These are phyloP conservation scores for Loxodonta africana DNA, from an alignment of 2,113 vertebrate species.

Conservation along the genomic window DNA sequence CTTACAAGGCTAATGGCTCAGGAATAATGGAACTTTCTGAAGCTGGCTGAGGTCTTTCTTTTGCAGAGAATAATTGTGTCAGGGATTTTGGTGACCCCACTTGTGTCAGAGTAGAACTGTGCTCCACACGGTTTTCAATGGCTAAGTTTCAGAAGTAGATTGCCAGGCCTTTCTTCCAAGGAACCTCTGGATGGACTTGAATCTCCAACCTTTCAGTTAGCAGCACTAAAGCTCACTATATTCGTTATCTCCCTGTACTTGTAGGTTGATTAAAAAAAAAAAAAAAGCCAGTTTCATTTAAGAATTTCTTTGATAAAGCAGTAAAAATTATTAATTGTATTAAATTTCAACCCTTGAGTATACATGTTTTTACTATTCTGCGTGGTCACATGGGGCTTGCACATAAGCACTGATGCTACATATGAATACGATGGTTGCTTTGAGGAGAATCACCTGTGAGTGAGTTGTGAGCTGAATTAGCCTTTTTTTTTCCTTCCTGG, in stretches of 20 bases:
- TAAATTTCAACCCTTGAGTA: too few relatives aligned
- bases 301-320: background rate
- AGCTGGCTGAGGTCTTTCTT: fast-evolving
- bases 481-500: background rate
- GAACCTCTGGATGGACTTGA: too few relatives aligned
- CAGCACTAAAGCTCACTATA: background rate
- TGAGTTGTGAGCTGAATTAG: background rate
- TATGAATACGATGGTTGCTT: fast-evolving
- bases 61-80: background rate
- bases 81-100: background rate
- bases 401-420: fast-evolving
- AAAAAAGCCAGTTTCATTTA: background rate
- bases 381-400: fast-evolving
- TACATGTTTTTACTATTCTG: background rate
- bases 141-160: background rate
- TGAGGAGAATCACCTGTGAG: background rate
- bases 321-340: background rate
- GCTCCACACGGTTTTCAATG: background rate
- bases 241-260: background rate
- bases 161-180: too few relatives aligned
- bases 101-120: background rate
- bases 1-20: background rate
- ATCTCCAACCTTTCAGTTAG: too few relatives aligned
- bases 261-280: background rate
- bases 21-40: background rate